Percentiles rank a stretch among this genome's conserved stretches.
Conservation (phyloP, 2,797 vertebrate genomes). For the Hipposideros larvatus region DNA sequence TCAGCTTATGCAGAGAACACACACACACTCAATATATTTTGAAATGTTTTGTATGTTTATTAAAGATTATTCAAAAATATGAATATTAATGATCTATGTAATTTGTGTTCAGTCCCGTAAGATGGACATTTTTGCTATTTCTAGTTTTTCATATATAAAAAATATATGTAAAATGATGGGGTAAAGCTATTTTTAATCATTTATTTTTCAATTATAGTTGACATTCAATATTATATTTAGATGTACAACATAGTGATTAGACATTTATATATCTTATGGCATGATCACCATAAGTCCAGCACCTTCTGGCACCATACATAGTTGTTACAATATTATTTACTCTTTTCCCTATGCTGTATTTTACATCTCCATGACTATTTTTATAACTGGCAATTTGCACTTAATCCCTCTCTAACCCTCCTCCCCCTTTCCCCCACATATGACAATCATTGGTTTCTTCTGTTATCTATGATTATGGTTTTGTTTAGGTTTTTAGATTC, state of each 20-base stretch:
- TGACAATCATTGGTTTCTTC: background rate
- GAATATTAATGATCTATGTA: background rate
- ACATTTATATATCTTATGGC: background rate
- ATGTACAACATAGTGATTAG: background rate
- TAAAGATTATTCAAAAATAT: constrained; percentile 38
- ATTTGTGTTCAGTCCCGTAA: background rate
- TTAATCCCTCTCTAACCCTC: background rate
- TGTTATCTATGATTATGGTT: background rate
- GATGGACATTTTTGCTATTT: constrained; percentile 13
- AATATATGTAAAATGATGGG: background rate
- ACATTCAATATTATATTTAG: background rate
- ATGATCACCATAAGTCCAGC: background rate
- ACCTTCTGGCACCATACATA: background rate
- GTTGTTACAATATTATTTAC: background rate
- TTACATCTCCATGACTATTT: background rate
- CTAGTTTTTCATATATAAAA: constrained; percentile 25
- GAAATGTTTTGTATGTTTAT: constrained; percentile 47
- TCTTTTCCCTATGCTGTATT: background rate
- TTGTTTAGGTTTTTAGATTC: background rate
- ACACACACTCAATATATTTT: background rate
- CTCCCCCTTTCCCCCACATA: no score
- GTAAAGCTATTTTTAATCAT: background rate
- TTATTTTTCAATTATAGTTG: background rate
- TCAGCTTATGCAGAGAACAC: background rate
- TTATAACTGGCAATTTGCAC: background rate